Evolutionary conservation across 64 coral and sea anemone genomes (phyloP), one percentile per base, ranked within the genome.

Genomic region (Platygyra sinensis): DNA sequence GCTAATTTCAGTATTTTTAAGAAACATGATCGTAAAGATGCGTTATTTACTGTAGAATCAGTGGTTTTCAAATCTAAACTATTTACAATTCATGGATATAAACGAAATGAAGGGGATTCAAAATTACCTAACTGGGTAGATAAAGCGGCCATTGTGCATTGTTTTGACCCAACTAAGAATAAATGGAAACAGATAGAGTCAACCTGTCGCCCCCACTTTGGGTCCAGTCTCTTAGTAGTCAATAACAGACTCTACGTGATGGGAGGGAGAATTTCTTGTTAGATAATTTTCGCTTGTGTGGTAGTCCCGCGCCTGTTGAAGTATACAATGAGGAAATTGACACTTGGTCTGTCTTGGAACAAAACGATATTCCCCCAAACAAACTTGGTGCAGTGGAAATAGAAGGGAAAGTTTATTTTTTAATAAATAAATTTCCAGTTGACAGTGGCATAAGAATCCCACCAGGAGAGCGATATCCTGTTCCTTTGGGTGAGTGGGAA

Each of bases 291-390:
- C 54, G 10, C 15, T 57, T 12, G 15, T 10, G 2, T 0, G 30
- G 55, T 17, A 19, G 16, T 16, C 0, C 16, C 31, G 79, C 79
- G 19, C 29, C 79, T 52, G 62, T 92, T 19, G 90, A 92, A 72
- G 39, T 60, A 9, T 92, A 80, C 36, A 22, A 92, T 27, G 39
- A 38, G 15, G 46, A 60, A 25, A 11, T 0, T 4, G 39, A 80
- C 20, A 28, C 14, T 2, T 92, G 90, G 90, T 46, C 42, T 18
- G 46, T 54, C 59, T 74, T 92, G 9, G 18, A 32, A 46, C 83
- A 92, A 71, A 51, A 29, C 10, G 72, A 77, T 36, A 92, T 92
- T 27, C 73, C 90, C 29, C 13, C 33, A 74, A 92, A 86, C 24
- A 55, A 33, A 8, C 57, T 86, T 10, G 78, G 62, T 46, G 89